These are phyloP conservation scores for Rhabdornis inornatus DNA, from an alignment of 2,113 vertebrate genomes.

Conservation along the genomic window DNA sequence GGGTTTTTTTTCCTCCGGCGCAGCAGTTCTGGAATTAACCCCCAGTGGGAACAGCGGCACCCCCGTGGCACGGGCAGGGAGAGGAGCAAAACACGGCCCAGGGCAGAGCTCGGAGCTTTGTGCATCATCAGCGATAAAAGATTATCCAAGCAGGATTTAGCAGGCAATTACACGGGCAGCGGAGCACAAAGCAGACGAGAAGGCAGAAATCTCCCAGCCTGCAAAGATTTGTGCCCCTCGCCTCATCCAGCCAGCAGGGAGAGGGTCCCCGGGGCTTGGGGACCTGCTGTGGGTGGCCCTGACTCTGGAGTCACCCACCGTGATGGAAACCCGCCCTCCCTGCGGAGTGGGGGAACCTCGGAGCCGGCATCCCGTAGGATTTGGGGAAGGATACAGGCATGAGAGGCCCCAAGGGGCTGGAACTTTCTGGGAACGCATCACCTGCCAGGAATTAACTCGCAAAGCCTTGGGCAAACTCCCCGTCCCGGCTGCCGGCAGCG, in stretches of 20 bases:
- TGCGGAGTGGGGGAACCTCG: not conserved
- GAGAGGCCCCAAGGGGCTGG: not conserved
- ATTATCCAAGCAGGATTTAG: not conserved
- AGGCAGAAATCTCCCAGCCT: conserved; percentile 9
- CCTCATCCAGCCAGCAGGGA: rapidly evolving
- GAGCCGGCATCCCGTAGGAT: rapidly evolving
- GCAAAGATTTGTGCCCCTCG: not conserved
- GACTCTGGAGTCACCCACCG: not conserved
- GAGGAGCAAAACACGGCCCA: not conserved
- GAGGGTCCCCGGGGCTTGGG: not conserved
- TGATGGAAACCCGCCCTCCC: rapidly evolving
- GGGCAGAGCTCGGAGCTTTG: not conserved
- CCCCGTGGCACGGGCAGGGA: not conserved
- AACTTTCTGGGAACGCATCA: conserved; percentile 30
- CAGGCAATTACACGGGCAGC: not conserved
- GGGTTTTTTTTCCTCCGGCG: not conserved
- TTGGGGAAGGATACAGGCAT: not conserved
- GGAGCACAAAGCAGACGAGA: not conserved
- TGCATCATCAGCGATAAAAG: not conserved
- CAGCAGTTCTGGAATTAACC: not conserved
- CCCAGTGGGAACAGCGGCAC: not conserved
- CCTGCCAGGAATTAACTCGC: conserved; percentile 49
- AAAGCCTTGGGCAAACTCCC: not conserved
- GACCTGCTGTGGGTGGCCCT: not conserved
- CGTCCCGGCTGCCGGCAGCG: not conserved